Percentiles rank a stretch among this genome's conserved stretches.
Conservation (phyloP, 2,888 invertebrate genomes). For the Epiblema foenella region DNA sequence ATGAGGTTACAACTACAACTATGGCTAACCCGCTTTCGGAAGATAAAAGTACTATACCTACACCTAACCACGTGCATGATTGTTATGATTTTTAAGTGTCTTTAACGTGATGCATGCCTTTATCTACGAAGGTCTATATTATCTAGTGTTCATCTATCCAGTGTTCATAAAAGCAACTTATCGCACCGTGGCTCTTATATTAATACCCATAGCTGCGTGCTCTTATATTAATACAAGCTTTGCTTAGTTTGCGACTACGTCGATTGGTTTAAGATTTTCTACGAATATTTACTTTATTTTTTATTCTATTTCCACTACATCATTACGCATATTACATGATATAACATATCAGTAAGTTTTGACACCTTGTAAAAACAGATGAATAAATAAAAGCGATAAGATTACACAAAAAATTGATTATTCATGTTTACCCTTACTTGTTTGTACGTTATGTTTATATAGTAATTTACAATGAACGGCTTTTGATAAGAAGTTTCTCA, state of each 20-base stretch:
- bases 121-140: neutral
- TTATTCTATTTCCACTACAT: too few relatives aligned
- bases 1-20: too few relatives aligned
- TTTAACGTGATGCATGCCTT: conserved; percentile 31
- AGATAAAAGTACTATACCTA: too few relatives aligned
- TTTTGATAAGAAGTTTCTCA: conserved; percentile 6
- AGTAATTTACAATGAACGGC: neutral
- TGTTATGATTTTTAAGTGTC: conserved; percentile 16
- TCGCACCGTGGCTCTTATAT: neutral
- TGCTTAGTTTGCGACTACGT: too few relatives aligned
- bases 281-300: too few relatives aligned
- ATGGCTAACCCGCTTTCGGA: too few relatives aligned
- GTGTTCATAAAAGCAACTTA: neutral
- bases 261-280: too few relatives aligned
- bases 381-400: conserved; percentile 12
- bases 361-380: conserved; percentile 8
- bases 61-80: conserved; percentile 39
- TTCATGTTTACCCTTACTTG: neutral
- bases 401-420: neutral
- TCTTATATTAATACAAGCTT: too few relatives aligned
- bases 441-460: neutral
- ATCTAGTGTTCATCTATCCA: conserved; percentile 13
- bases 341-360: conserved; percentile 2
- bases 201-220: too few relatives aligned
- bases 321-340: neutral